Conservation (phyloP, 1,140 invertebrate genomes). For the Drosophila willistoni region DNA sequence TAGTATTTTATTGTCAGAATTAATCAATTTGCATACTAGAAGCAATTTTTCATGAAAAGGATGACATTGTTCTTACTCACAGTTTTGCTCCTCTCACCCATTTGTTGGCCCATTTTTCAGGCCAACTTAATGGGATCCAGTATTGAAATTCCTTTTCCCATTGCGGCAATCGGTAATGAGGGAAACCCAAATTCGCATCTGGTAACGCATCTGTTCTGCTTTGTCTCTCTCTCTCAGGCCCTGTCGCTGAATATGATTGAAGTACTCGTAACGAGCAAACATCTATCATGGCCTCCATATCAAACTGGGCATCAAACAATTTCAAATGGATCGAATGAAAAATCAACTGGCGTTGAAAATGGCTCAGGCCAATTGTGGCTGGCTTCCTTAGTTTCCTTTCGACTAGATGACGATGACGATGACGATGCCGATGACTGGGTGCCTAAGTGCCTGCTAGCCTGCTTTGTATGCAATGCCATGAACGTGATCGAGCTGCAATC, state of each 20-base stretch:
- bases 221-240: constrained; percentile 7
- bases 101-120: too few relatives aligned
- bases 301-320: constrained; percentile 78
- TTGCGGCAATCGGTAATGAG: constrained; percentile 9
- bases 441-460: constrained; percentile 36
- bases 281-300: constrained; percentile 77
- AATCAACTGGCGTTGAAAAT: constrained; percentile 72
- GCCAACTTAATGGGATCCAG: neutral
- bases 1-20: too few relatives aligned
- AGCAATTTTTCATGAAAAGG: too few relatives aligned
- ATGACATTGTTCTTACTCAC: too few relatives aligned
- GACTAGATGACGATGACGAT: constrained; percentile 12
- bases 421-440: neutral
- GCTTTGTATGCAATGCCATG: constrained; percentile 75
- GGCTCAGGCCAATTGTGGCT: constrained; percentile 61
- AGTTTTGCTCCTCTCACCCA: too few relatives aligned
- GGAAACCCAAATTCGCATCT: constrained; percentile 13
- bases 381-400: constrained; percentile 5
- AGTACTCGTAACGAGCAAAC: constrained; percentile 74
- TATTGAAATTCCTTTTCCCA: constrained; percentile 10
- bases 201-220: neutral
- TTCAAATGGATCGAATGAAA: constrained; percentile 81
- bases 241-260: constrained; percentile 75
- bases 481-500: constrained; percentile 77
- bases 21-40: too few relatives aligned